Percentiles rank a stretch among this genome's conserved stretches.
phyloP scores from a whole-genome alignment of 1,140 invertebrate genomes.

The Drosophila kanapiae region DNA sequence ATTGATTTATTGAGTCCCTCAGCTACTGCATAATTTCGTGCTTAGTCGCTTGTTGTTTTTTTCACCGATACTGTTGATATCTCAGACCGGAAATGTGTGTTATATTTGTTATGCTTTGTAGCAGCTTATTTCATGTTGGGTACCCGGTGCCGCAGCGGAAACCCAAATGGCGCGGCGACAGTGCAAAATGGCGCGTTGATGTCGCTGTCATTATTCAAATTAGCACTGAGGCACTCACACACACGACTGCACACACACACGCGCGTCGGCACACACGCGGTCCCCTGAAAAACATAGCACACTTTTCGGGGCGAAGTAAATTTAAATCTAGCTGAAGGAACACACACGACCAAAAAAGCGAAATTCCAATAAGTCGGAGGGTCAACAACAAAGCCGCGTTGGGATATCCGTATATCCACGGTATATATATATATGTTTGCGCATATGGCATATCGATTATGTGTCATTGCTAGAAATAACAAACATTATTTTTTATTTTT shows the following conservation, averaged over 20 bases:
- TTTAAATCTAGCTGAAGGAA: conserved; percentile 40
- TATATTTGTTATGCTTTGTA: conserved; percentile 6
- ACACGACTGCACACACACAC: conserved; percentile 56
- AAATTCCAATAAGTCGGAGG: conserved; percentile 68
- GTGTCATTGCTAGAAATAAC: conserved; percentile 23
- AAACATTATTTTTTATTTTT: conserved; percentile 22
- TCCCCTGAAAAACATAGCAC: conserved; percentile 56
- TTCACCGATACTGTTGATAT: conserved; percentile 6
- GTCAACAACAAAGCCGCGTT: conserved; percentile 34
- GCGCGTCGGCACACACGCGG: conserved; percentile 30
- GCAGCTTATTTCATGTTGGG: conserved; percentile 54
- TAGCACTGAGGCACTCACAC: conserved; percentile 67
- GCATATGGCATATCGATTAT: conserved; percentile 32
- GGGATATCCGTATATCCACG: conserved; percentile 12
- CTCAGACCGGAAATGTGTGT: conserved; percentile 27
- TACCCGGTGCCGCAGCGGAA: conserved; percentile 68
- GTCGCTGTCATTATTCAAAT: conserved; percentile 83
- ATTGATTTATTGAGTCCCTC: conserved; percentile 6
- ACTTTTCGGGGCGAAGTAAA: conserved; percentile 50
- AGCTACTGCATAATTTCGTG: conserved; percentile 42
- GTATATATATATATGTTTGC: conserved; percentile 2
- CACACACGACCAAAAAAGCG: conserved; percentile 27
- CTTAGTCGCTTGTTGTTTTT: conserved; percentile 41
- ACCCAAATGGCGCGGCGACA: conserved; percentile 54
- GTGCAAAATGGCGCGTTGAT: conserved; percentile 78